Evolutionary conservation across 2,113 vertebrate species (phyloP).

Genomic region (Oceanites oceanicus): DNA sequence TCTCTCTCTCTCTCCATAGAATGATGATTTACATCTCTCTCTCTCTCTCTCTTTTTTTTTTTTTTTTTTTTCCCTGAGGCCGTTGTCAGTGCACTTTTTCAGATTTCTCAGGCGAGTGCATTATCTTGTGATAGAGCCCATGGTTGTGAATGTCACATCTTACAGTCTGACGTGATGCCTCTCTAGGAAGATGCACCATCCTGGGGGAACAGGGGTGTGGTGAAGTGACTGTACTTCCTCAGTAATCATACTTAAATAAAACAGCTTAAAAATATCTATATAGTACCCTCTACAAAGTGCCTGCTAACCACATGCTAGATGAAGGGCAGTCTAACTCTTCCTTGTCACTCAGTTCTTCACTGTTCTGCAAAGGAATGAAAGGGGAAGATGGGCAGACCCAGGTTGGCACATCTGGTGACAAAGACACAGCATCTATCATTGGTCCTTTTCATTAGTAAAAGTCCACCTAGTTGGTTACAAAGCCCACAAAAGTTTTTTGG

Average conservation of each 20-base stretch:
- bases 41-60: neutral
- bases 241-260: neutral
- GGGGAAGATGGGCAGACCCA: neutral
- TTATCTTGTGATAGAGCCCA: constrained; percentile 10
- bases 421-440: neutral
- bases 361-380: neutral
- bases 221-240: neutral
- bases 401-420: neutral
- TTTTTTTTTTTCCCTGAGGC: neutral
- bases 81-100: constrained; percentile 2
- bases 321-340: neutral
- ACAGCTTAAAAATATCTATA: neutral
- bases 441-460: neutral
- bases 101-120: constrained; percentile 46
- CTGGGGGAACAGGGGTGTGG: neutral
- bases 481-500: neutral
- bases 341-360: neutral
- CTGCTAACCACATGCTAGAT: neutral
- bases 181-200: neutral
- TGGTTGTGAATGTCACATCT: neutral
- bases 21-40: neutral
- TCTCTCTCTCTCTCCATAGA: neutral
- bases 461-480: neutral
- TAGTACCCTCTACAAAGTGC: neutral
- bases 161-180: neutral